Evolutionary conservation across 2,888 invertebrate genomes (phyloP).

Genomic region (Trissoscelio sp.): DNA sequence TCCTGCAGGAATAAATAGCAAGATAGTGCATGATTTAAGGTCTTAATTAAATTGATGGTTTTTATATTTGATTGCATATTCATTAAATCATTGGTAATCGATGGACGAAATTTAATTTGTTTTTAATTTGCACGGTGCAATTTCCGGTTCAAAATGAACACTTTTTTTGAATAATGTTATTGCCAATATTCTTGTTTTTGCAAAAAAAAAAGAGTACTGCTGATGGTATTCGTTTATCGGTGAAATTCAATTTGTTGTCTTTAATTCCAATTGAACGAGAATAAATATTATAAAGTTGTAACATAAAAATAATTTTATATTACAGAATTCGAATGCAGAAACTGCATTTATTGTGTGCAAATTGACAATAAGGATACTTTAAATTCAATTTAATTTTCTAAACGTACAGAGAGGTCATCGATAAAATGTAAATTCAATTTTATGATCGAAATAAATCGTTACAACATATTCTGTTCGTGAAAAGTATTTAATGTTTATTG

Average conservation of each 20-base stretch:
- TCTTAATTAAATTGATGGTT: too few species aligned
- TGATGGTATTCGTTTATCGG: neutral
- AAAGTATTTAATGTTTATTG: too few species aligned
- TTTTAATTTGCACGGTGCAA: too few species aligned
- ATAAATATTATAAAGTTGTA: neutral
- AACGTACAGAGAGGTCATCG: neutral
- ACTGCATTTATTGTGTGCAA: neutral
- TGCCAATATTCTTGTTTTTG: neutral
- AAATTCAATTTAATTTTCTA: neutral
- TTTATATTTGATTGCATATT: too few species aligned
- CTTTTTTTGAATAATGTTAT: neutral
- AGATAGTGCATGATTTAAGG: too few species aligned
- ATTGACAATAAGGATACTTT: neutral
- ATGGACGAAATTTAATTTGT: too few species aligned
- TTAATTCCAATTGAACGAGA: neutral
- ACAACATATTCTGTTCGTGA: neutral
- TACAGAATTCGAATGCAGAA: neutral
- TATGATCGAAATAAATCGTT: neutral
- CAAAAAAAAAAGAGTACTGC: neutral
- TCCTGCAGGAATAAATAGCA: too few species aligned
- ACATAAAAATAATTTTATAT: neutral
- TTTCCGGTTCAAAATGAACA: too few species aligned
- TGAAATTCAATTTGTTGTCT: neutral
- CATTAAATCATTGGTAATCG: too few species aligned
- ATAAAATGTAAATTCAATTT: neutral